Percentiles rank a stretch among this genome's conserved stretches.
Evolutionary conservation across 2,797 vertebrate species (phyloP).

Genomic region (Carduelis carduelis): DNA sequence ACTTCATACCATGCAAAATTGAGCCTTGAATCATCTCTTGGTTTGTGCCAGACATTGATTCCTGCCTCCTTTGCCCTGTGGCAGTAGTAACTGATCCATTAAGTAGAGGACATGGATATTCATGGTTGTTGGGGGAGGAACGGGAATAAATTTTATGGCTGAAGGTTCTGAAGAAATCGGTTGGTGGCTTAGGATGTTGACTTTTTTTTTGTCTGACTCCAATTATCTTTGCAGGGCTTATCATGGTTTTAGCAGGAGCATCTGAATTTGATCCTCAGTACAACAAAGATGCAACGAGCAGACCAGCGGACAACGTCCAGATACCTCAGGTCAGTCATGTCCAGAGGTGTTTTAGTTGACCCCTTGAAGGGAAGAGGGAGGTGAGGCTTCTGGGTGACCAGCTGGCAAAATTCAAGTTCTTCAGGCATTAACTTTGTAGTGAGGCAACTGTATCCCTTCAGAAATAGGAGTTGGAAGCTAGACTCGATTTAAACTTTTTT

Average conservation of each 20-base stretch:
- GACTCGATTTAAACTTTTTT: background rate
- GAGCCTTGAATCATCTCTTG: background rate
- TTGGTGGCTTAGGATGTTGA: background rate
- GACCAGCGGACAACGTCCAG: constrained; percentile 94
- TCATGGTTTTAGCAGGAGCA: constrained; percentile 94
- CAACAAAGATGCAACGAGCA: constrained; percentile 97
- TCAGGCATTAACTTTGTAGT: background rate
- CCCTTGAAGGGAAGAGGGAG: background rate
- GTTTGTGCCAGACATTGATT: background rate
- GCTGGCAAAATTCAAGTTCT: background rate
- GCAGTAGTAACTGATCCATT: background rate
- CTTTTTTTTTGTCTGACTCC: background rate
- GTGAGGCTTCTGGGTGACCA: background rate
- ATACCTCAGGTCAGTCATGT: constrained; percentile 89
- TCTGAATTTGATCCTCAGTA: constrained; percentile 98
- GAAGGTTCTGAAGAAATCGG: background rate
- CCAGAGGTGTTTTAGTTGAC: background rate
- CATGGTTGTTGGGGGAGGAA: background rate
- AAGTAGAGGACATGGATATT: background rate
- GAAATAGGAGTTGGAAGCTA: background rate
- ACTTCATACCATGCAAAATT: background rate
- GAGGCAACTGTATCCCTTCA: background rate
- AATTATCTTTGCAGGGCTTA: constrained; percentile 81
- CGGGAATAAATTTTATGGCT: background rate
- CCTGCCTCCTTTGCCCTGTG: background rate